Percentiles rank a stretch among this genome's conserved stretches.
Conservation (phyloP, 2,113 vertebrate genomes). For the Plecotus auritus region DNA sequence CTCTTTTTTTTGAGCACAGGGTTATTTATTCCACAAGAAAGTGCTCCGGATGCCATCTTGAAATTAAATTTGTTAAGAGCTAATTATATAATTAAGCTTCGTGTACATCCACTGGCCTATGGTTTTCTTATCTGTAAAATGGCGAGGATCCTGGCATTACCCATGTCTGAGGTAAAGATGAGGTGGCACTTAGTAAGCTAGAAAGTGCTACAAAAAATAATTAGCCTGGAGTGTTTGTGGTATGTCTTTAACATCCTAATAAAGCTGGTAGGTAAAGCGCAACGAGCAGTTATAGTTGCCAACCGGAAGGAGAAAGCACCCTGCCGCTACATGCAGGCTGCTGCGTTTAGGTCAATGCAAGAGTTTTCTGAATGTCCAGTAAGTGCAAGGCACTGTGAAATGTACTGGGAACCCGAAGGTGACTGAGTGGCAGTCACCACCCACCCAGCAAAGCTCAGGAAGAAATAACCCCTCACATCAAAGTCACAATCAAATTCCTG, state of each 20-base stretch:
- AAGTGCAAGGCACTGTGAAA: neutral
- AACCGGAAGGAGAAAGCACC: neutral
- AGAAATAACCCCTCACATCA: neutral
- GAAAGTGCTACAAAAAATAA: neutral
- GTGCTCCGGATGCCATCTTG: constrained; percentile 19
- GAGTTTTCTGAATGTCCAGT: neutral
- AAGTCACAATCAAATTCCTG: neutral
- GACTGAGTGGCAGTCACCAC: neutral
- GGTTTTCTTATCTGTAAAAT: constrained; percentile 30
- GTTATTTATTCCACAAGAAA: constrained; percentile 16
- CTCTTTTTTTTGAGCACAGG: neutral
- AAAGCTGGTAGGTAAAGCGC: neutral
- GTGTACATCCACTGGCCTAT: neutral
- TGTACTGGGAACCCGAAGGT: neutral
- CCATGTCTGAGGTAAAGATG: neutral
- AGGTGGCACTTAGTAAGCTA: neutral
- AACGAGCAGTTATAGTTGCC: neutral
- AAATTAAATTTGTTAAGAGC: constrained; percentile 32
- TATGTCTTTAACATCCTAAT: neutral
- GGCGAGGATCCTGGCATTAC: neutral
- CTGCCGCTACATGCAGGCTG: neutral
- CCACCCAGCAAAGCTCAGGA: neutral
- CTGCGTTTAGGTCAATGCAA: neutral
- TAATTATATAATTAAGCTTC: constrained; percentile 10
- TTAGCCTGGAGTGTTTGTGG: neutral